phyloP scores from a whole-genome alignment of 2,113 vertebrate species.

The Atlantisia rogersi region DNA sequence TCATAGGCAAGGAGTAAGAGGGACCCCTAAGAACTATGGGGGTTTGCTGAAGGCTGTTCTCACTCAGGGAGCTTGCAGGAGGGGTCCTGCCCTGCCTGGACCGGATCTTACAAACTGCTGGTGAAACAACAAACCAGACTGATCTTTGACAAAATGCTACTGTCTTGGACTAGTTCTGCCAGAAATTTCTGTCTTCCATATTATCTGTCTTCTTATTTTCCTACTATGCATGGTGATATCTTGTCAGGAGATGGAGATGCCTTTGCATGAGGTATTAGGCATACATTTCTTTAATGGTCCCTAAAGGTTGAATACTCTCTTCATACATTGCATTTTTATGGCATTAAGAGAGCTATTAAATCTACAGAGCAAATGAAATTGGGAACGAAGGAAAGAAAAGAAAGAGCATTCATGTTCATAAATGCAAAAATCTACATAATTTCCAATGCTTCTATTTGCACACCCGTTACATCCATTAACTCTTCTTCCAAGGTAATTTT shows the following conservation, averaged over 20 bases:
- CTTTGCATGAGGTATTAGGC: background rate
- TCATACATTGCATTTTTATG: constrained; percentile 42
- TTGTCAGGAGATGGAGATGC: background rate
- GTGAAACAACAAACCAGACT: background rate
- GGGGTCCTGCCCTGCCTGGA: background rate
- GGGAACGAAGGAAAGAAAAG: constrained; percentile 53
- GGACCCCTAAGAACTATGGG: background rate
- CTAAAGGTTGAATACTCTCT: constrained; percentile 5
- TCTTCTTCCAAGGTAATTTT: constrained; percentile 69
- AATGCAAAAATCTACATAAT: constrained; percentile 68
- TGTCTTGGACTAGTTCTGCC: background rate
- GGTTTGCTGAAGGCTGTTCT: background rate
- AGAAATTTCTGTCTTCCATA: constrained; percentile 11
- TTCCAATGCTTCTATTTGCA: constrained; percentile 71
- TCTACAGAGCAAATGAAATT: constrained; percentile 56
- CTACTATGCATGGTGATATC: background rate
- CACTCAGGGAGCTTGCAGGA: background rate
- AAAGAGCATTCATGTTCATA: constrained; percentile 49
- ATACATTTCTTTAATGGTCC: constrained; percentile 33
- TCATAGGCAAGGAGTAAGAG: background rate
- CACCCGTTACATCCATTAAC: constrained; percentile 67
- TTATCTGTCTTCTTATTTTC: constrained; percentile 7
- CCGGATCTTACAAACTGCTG: background rate
- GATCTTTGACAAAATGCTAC: background rate
- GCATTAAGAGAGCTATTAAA: constrained; percentile 67